These are phyloP conservation scores for Synanthedon vespiformis DNA, from an alignment of 2,888 invertebrate genomes.

Conservation along the genomic window DNA sequence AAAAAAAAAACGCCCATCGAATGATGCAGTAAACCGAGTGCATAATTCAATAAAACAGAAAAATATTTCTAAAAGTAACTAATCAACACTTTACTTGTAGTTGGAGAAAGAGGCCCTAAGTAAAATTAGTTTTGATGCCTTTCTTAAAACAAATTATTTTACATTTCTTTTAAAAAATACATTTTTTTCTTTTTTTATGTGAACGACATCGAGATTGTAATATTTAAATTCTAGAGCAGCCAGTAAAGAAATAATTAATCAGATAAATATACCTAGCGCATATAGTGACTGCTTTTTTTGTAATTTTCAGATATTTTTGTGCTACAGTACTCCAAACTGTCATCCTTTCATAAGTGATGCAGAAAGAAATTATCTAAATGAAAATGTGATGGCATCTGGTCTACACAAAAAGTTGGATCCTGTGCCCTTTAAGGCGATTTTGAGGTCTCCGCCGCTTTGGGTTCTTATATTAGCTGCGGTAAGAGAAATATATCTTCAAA, in stretches of 20 bases:
- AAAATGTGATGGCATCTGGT: slow-evolving; percentile 65
- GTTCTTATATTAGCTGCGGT: slow-evolving; percentile 78
- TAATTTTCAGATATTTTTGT: slow-evolving; percentile 38
- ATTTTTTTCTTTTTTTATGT: too few relatives aligned
- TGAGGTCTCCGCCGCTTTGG: slow-evolving; percentile 75
- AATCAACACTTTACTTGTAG: too few relatives aligned
- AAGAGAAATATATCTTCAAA: slow-evolving; percentile 17
- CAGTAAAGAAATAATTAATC: neutral
- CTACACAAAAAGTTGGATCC: slow-evolving; percentile 67
- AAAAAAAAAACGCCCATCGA: too few relatives aligned
- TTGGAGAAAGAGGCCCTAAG: too few relatives aligned
- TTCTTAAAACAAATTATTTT: too few relatives aligned
- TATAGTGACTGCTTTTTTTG: neutral
- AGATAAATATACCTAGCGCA: neutral
- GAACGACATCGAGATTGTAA: neutral
- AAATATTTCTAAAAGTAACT: too few relatives aligned
- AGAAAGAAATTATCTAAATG: slow-evolving; percentile 56
- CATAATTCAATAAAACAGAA: too few relatives aligned
- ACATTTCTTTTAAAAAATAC: too few relatives aligned
- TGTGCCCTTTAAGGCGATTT: slow-evolving; percentile 76
- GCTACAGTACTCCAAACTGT: slow-evolving; percentile 58
- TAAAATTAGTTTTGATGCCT: too few relatives aligned
- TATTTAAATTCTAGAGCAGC: too few relatives aligned
- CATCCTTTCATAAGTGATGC: slow-evolving; percentile 68
- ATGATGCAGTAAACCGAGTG: too few relatives aligned